Evolutionary conservation across 2,113 vertebrate species (phyloP).

Genomic region (Sorex fumeus): DNA sequence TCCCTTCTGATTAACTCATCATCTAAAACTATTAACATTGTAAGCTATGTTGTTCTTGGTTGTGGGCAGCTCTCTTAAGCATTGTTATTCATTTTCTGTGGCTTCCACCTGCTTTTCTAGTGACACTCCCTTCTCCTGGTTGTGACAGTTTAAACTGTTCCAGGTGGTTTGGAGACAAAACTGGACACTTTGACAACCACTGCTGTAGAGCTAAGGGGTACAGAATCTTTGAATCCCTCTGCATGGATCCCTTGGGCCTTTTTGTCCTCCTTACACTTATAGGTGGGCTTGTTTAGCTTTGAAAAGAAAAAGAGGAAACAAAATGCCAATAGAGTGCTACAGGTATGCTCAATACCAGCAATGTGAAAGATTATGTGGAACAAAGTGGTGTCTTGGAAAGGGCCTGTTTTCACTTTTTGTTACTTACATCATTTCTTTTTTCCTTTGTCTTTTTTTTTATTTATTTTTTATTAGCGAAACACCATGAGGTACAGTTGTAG

Average conservation of each 20-base stretch:
- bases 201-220: not conserved
- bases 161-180: not conserved
- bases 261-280: not conserved
- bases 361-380: not conserved
- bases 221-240: not conserved
- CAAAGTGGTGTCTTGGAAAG: not conserved
- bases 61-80: not conserved
- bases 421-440: not conserved
- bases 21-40: slow-evolving; percentile 37
- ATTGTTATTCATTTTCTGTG: not conserved
- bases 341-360: not conserved
- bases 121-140: not conserved
- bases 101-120: not conserved
- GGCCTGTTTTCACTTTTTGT: not conserved
- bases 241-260: not conserved
- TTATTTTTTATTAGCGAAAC: too few relatives aligned
- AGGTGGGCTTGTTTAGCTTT: not conserved
- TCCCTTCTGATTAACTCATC: slow-evolving; percentile 62
- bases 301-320: not conserved
- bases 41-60: not conserved
- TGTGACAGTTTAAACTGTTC: not conserved
- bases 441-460: too few relatives aligned
- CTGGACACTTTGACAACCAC: not conserved
- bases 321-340: not conserved
- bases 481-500: too few relatives aligned